phyloP scores from a whole-genome alignment of 2,888 invertebrate species.

The Octodonta nipae region DNA sequence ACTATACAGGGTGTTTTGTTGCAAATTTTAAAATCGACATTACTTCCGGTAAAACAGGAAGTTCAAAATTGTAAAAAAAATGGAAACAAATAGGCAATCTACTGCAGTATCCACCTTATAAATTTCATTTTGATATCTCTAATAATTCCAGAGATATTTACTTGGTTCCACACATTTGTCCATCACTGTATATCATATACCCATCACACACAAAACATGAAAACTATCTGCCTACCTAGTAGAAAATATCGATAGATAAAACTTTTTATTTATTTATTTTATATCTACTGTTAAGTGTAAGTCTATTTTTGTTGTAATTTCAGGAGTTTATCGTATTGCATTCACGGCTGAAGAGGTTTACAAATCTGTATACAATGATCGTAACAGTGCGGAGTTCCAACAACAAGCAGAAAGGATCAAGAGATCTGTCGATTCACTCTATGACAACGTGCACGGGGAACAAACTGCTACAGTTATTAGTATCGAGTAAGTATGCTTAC shows the following conservation, averaged over 20 bases:
- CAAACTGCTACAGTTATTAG: constrained; percentile 52
- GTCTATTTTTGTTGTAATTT: constrained; percentile 12
- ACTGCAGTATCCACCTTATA: too few species aligned
- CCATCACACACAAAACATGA: too few species aligned
- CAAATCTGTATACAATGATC: constrained; percentile 41
- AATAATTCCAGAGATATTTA: too few species aligned
- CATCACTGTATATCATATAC: too few species aligned
- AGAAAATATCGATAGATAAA: constrained; percentile 1
- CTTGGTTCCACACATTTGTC: too few species aligned
- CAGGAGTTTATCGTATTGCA: constrained; percentile 40
- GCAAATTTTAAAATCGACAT: too few species aligned
- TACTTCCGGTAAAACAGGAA: too few species aligned
- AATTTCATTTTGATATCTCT: too few species aligned
- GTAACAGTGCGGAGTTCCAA: constrained; percentile 46
- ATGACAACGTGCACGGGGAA: constrained; percentile 40
- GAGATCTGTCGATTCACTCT: constrained; percentile 45
- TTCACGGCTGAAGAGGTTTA: constrained; percentile 53
- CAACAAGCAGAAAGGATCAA: constrained; percentile 46
- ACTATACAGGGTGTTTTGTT: too few species aligned
- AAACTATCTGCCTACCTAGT: too few species aligned
- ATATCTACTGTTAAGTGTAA: not conserved
- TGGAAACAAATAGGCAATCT: too few species aligned
- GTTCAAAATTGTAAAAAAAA: too few species aligned
- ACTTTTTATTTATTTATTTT: not conserved
- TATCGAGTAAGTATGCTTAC: constrained; percentile 55